Base-by-base conservation (phyloP, 2,888 invertebrate genomes). In the Ernsta delagoae region DNA sequence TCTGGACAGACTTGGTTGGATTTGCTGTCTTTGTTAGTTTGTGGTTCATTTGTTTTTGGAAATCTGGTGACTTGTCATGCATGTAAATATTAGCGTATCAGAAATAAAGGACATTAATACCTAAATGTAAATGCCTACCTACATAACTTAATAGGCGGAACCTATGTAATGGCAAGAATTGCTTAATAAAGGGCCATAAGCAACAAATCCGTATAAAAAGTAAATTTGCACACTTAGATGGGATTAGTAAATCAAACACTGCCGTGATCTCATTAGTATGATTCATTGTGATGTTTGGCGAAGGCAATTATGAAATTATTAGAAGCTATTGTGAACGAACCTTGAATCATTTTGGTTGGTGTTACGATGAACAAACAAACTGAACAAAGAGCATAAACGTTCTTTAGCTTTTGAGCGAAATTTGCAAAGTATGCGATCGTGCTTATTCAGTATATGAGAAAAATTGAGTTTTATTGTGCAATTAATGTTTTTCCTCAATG, bases 311-410 rank as follows among this genome's bases (percentile, higher is more conserved):
- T 12, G 41, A 12, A 62, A 57, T 48, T 62, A 68, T 36, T 16
- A 61, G 12, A 31, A n/a, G 24, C 61, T 45, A 61, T 31, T 24
- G 48, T 24, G 41, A 56, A 39, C 7, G 24, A 50, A 69, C 68
- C 68, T 63, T 63, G 68, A 62, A 59, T 63, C 59, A 61, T 57
- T 69, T 56, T 41, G 63, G 41, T 62, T 50, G 63, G 31, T 53
- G 41, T 63, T 63, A 59, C 62, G 62, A 62, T 39, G 48, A 62
- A 68, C 62, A 62, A 56, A 62, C 31, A 31, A 31, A 31, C 31
- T 39, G 48, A 62, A 68, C 68, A 68, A 68, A 68, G 57, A 68
- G 48, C 41, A 50, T 50, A 24, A 50, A 48, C 12, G 63, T 62
- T 9, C 16, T 54, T 45, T 9, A 59, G 31, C 31, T 31, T 57